Conservation (phyloP, 2,113 vertebrate species). For the Mohoua ochrocephala region DNA sequence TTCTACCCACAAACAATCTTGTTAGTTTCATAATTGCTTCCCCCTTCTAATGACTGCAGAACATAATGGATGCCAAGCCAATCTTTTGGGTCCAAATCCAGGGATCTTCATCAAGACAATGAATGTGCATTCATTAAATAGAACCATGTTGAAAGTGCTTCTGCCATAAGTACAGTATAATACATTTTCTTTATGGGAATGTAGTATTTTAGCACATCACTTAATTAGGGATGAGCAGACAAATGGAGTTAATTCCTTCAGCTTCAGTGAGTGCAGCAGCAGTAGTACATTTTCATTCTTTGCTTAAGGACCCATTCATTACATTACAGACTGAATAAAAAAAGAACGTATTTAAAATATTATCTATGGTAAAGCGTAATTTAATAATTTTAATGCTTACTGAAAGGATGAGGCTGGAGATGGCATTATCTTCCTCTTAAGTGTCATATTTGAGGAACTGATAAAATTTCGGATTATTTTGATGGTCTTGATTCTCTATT, state of each 20-base stretch:
- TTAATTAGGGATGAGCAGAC: constrained; percentile 47
- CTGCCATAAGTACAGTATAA: constrained; percentile 3
- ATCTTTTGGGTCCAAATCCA: constrained; percentile 34
- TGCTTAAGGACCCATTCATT: background rate
- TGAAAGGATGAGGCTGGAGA: background rate
- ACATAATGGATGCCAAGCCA: background rate
- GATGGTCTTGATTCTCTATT: background rate
- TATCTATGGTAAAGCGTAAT: background rate
- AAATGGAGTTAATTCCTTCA: constrained; percentile 40
- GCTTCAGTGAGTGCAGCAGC: background rate
- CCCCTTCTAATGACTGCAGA: background rate
- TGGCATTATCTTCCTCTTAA: background rate
- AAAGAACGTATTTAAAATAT: background rate
- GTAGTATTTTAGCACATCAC: constrained; percentile 31
- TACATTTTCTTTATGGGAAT: constrained; percentile 32
- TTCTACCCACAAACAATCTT: constrained; percentile 11
- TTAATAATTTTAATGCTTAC: background rate
- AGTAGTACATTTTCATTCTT: constrained; percentile 9
- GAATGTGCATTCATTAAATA: constrained; percentile 29
- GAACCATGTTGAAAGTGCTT: background rate
- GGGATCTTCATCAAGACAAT: constrained; percentile 34
- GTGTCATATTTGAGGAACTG: background rate
- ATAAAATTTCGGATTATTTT: background rate
- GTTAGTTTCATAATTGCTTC: constrained; percentile 37
- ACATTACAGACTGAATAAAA: background rate